A percentile compares a stretch with the other conserved stretches of the same genome.
These are phyloP conservation scores for Brenthis hecate DNA, from an alignment of 2,888 invertebrate species.

Conservation along the genomic window DNA sequence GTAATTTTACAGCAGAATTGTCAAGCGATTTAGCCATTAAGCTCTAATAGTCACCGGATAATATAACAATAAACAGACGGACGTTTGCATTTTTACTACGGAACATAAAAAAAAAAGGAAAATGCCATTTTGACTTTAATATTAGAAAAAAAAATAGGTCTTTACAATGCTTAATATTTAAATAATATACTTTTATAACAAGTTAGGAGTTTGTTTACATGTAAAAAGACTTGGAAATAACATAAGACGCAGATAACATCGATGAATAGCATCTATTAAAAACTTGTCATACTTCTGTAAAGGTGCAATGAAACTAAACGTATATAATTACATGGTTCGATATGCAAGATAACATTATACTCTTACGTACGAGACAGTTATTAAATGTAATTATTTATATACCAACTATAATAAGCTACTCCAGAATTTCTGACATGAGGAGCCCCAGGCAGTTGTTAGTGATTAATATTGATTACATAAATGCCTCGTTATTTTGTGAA, in stretches of 20 bases:
- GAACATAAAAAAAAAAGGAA: too few relatives aligned
- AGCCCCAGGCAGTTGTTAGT: constrained; percentile 13
- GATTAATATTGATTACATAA: constrained; percentile 15
- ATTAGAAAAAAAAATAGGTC: background rate
- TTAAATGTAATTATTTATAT: constrained; percentile 16
- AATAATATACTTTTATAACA: background rate
- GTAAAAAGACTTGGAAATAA: background rate
- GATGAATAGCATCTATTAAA: constrained; percentile 15
- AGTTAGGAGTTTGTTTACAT: background rate
- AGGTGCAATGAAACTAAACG: constrained; percentile 15
- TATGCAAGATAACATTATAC: constrained; percentile 14
- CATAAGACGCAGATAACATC: background rate
- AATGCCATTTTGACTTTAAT: background rate
- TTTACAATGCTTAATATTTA: background rate
- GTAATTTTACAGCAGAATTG: too few relatives aligned
- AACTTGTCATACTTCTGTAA: background rate
- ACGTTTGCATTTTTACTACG: too few relatives aligned
- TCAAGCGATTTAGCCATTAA: too few relatives aligned
- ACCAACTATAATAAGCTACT: constrained; percentile 6
- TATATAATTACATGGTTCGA: constrained; percentile 12
- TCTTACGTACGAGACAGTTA: constrained; percentile 7
- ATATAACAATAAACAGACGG: too few relatives aligned
- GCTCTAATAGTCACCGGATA: too few relatives aligned
- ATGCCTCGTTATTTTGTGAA: constrained; percentile 7
- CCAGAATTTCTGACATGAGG: constrained; percentile 13